Evolutionary conservation across 2,888 invertebrate species (phyloP), one percentile per base, ranked within the genome.

Genomic region (Lithodes maja): DNA sequence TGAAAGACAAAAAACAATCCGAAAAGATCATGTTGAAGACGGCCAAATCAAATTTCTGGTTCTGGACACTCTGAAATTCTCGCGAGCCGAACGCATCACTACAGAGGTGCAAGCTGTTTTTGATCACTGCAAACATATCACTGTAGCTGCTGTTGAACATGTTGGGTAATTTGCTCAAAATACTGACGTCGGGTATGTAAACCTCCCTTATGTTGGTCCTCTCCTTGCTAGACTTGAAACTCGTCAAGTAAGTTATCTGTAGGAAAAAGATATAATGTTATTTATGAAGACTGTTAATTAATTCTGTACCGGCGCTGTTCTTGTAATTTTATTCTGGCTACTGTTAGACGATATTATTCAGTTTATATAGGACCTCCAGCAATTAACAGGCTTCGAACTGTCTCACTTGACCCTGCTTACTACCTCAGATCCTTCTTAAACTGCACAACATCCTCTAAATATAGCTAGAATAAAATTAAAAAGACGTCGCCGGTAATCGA

Each of bases 41-140:
- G 69, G 71, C 69, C 52, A 83, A 52, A n/a, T 83, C 83, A 68
- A 83, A 83, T 49, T 83, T 69, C 69, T 83, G 69, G 3, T 83
- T 71, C 50, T 71, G 33, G 52, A 83, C n/a, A 7, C 52, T 69
- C 52, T 83, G 83, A n/a, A 83, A 17, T 12, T n/a, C 71, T 7
- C 52, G 33, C 50, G 9, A 83, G 15, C 49, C 52, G 7, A 83
- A 71, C 49, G 69, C 83, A 12, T 83, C 49, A 15, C n/a, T 52
- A 17, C 83, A 83, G 52, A 2, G 15, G 7, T 53, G 53, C 79
- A 79, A 53, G 52, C 5, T 17, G 79, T 54, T 17, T 17, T 3
- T 2, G 54, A 54, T 2, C 3, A 1, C 15, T 2, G n/a, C n/a
- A 7, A 54, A 15, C 2, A 17, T 54, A n/a, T 5, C 54, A 12